phyloP scores from a whole-genome alignment of 2,888 invertebrate species.

The Flexamia atlantica region DNA sequence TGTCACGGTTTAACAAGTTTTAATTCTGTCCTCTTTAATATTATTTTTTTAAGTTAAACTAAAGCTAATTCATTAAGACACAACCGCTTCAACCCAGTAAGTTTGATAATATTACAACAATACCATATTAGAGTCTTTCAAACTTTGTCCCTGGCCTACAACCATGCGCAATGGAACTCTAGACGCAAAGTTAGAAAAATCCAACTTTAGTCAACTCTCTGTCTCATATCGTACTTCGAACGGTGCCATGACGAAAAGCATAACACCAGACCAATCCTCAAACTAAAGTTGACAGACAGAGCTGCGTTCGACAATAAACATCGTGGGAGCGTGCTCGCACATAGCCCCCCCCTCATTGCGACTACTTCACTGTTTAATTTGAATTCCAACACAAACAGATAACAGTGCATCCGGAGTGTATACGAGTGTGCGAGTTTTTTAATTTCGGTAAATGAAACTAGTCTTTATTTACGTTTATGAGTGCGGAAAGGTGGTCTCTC shows the following conservation, averaged over 20 bases:
- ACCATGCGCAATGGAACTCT: too few relatives aligned
- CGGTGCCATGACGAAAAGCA: not conserved
- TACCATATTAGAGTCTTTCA: too few relatives aligned
- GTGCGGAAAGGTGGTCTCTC: not conserved
- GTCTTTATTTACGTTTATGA: slow-evolving; percentile 36
- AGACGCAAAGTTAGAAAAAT: too few relatives aligned
- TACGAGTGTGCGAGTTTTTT: slow-evolving; percentile 41
- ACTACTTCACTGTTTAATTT: slow-evolving; percentile 50
- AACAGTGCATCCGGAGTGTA: slow-evolving; percentile 34
- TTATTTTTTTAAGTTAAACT: too few relatives aligned
- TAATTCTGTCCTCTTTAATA: too few relatives aligned
- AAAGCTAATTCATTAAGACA: too few relatives aligned
- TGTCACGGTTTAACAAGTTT: too few relatives aligned
- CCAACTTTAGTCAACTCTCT: too few relatives aligned
- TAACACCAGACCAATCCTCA: not conserved
- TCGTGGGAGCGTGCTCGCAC: slow-evolving; percentile 30
- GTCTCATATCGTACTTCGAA: too few relatives aligned
- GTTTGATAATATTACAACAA: too few relatives aligned
- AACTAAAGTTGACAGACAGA: slow-evolving; percentile 32
- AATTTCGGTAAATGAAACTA: slow-evolving; percentile 32
- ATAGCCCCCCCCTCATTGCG: slow-evolving; percentile 21
- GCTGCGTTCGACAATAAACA: not conserved
- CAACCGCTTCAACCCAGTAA: too few relatives aligned
- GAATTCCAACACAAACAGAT: slow-evolving; percentile 58
- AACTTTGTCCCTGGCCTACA: too few relatives aligned